These are phyloP conservation scores for Phainopepla nitens DNA, from an alignment of 2,113 vertebrate genomes.

Conservation along the genomic window DNA sequence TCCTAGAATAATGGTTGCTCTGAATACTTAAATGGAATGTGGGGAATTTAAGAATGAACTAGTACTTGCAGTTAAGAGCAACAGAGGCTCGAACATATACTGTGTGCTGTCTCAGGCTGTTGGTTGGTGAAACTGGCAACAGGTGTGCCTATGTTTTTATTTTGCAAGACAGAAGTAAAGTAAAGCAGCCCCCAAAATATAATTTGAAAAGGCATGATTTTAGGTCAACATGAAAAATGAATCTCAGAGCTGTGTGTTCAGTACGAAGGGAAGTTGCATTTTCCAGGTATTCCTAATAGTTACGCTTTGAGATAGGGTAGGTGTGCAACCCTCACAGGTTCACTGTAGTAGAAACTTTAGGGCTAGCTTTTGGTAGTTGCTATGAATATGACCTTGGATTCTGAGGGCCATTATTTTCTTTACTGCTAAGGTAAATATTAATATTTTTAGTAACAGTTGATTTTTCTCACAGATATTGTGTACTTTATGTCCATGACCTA, in stretches of 20 bases:
- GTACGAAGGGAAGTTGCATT: neutral
- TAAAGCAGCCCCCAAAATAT: neutral
- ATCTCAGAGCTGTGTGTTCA: neutral
- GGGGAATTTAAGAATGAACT: neutral
- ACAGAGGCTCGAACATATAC: neutral
- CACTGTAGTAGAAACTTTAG: neutral
- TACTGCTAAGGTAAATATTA: neutral
- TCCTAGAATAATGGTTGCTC: neutral
- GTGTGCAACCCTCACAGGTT: neutral
- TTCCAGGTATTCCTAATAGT: neutral
- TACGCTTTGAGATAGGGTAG: rapidly evolving
- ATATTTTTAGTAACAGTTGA: neutral
- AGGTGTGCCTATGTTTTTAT: neutral
- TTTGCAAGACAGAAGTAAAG: neutral
- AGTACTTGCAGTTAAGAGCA: neutral
- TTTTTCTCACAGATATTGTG: neutral
- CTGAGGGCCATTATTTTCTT: neutral
- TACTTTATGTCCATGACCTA: neutral
- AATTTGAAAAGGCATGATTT: neutral
- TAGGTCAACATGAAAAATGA: neutral
- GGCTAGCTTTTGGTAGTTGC: neutral
- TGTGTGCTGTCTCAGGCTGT: neutral
- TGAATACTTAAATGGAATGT: neutral
- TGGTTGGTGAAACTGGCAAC: neutral
- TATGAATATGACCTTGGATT: neutral